These are phyloP conservation scores for Atlantisia rogersi DNA, from an alignment of 2,113 vertebrate genomes.

Conservation along the genomic window DNA sequence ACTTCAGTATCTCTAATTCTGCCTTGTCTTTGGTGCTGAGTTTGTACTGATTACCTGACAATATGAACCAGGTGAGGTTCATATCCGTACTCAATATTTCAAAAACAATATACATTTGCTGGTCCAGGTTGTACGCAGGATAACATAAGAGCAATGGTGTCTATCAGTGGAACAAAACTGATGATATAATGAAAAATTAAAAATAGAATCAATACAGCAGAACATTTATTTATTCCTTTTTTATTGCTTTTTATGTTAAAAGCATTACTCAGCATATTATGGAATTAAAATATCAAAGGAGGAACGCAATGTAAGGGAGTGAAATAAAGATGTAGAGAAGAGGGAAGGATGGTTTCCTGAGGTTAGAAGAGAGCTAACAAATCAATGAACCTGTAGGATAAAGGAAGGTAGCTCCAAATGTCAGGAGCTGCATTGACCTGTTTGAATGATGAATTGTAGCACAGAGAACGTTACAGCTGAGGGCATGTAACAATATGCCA, in stretches of 20 bases:
- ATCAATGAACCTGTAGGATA: not conserved
- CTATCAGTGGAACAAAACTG: not conserved
- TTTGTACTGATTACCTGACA: not conserved
- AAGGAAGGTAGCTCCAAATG: slow-evolving; percentile 10
- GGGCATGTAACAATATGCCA: not conserved
- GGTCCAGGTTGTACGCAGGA: not conserved
- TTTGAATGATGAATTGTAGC: slow-evolving; percentile 37
- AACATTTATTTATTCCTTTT: not conserved
- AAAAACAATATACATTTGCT: not conserved
- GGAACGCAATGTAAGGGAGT: not conserved
- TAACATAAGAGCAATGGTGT: not conserved
- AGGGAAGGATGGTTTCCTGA: not conserved
- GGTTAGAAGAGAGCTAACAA: not conserved
- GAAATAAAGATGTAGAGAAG: not conserved
- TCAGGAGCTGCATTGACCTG: not conserved
- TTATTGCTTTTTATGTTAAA: not conserved
- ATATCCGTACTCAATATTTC: not conserved
- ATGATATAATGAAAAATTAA: not conserved
- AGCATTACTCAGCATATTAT: not conserved
- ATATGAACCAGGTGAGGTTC: not conserved
- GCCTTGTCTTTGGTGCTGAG: not conserved
- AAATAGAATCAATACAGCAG: not conserved
- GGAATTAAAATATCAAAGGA: not conserved
- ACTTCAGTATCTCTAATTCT: not conserved
- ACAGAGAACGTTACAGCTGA: not conserved